Evolutionary conservation across 2,113 vertebrate species (phyloP).

Genomic region (Podocnemis expansa): DNA sequence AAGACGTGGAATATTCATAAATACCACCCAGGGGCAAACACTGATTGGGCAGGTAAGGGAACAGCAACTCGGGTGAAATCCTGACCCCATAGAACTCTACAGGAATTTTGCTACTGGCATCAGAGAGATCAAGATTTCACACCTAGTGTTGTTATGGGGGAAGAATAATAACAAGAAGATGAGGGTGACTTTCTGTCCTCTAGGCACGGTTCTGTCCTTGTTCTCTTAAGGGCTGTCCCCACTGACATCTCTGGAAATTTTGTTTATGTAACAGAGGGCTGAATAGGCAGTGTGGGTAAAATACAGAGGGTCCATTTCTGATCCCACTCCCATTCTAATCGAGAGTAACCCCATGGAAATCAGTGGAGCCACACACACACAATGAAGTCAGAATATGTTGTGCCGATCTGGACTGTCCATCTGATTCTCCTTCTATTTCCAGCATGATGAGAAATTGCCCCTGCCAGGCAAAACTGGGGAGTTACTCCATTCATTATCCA

Average conservation of each 20-base stretch:
- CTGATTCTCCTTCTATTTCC: constrained; percentile 60
- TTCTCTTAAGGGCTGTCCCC: neutral
- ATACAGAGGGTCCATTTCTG: accelerated
- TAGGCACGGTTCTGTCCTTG: neutral
- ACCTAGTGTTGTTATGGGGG: accelerated
- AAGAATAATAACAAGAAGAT: neutral
- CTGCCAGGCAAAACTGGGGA: accelerated
- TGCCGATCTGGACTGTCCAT: neutral
- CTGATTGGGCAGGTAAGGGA: constrained; percentile 86
- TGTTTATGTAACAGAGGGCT: neutral
- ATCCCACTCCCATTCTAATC: neutral
- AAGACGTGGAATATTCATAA: constrained; percentile 85
- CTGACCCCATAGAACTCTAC: neutral
- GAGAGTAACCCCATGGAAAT: constrained; percentile 12
- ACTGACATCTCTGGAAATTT: neutral
- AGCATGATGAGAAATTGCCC: neutral
- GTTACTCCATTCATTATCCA: neutral
- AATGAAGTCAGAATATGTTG: neutral
- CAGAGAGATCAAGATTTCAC: neutral
- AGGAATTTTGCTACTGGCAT: neutral
- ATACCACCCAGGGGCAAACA: constrained; percentile 77
- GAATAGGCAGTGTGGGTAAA: neutral
- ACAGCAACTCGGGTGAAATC: neutral
- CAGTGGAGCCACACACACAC: constrained; percentile 29
- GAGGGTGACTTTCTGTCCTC: neutral